A percentile compares a stretch with the other conserved stretches of the same genome.
Evolutionary conservation across 2,888 invertebrate genomes (phyloP).

Genomic region (Melolontha melolontha): DNA sequence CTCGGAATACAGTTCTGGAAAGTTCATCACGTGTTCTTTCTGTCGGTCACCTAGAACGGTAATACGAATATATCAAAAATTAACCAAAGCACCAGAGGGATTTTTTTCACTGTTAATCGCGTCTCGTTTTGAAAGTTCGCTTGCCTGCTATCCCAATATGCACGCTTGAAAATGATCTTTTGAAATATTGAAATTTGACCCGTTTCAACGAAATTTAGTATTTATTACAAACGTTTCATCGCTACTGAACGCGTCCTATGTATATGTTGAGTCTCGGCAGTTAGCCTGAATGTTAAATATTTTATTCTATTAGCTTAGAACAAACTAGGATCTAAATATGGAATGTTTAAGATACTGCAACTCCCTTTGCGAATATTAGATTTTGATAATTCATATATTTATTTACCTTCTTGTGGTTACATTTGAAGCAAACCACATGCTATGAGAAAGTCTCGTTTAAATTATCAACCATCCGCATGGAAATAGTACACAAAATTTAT

Average conservation of each 20-base stretch:
- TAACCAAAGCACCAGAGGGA: conserved; percentile 6
- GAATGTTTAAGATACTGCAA: conserved; percentile 3
- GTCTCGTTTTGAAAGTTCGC: background rate
- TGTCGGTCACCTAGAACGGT: background rate
- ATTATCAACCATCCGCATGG: no score
- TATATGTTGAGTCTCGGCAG: conserved; percentile 5
- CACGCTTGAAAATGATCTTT: conserved; percentile 24
- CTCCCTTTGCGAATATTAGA: background rate
- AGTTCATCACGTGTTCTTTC: background rate
- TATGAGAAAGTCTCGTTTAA: no score
- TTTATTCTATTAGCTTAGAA: conserved; percentile 21
- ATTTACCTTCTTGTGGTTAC: background rate
- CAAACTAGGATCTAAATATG: conserved; percentile 10
- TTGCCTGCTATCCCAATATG: background rate
- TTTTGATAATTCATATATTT: background rate
- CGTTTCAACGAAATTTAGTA: conserved; percentile 26
- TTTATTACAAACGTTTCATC: conserved; percentile 27
- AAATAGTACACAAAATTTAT: no score
- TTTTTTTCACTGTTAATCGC: conserved; percentile 15
- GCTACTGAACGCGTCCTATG: conserved; percentile 2
- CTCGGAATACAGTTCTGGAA: conserved; percentile 2
- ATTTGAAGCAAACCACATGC: no score
- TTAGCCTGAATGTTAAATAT: conserved; percentile 13
- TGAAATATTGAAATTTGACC: conserved; percentile 33
- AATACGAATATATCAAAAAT: conserved; percentile 14